Evolutionary conservation across 2,888 invertebrate genomes (phyloP).

Genomic region (Nematopogon swammerdamellus): DNA sequence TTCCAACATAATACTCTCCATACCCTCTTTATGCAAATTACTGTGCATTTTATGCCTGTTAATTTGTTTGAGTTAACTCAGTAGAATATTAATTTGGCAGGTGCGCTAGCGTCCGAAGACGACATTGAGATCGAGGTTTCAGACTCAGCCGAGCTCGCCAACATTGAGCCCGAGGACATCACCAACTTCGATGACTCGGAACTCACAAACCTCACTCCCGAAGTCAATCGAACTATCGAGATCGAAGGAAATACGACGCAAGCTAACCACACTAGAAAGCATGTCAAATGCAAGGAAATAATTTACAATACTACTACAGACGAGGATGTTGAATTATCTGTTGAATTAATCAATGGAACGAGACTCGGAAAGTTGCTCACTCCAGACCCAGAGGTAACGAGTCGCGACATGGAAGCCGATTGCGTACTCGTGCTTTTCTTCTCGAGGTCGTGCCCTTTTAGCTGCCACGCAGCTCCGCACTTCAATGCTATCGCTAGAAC

Average conservation of each 20-base stretch:
- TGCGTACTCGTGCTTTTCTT: conserved; percentile 86
- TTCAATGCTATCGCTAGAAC: conserved; percentile 86
- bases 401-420: conserved; percentile 58
- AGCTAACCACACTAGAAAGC: conserved; percentile 39
- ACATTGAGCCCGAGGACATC: conserved; percentile 17
- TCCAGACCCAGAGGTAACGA: conserved; percentile 62
- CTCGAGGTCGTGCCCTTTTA: conserved; percentile 86
- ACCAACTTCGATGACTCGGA: conserved; percentile 46
- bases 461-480: conserved; percentile 84
- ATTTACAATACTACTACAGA: conserved; percentile 22
- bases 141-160: background rate
- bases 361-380: conserved; percentile 64
- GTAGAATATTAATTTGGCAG: background rate
- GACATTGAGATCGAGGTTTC: background rate
- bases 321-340: conserved; percentile 34
- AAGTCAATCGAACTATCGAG: conserved; percentile 44
- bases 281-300: conserved; percentile 41
- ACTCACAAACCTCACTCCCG: conserved; percentile 41
- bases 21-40: no score
- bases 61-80: no score
- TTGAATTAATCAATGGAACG: conserved; percentile 70
- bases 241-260: conserved; percentile 37
- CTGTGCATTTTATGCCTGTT: no score
- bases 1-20: no score
- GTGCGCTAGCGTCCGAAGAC: background rate